A percentile compares a stretch with the other conserved stretches of the same genome.
Conservation (phyloP, 2,797 vertebrate species). For the Caiman crocodilus region DNA sequence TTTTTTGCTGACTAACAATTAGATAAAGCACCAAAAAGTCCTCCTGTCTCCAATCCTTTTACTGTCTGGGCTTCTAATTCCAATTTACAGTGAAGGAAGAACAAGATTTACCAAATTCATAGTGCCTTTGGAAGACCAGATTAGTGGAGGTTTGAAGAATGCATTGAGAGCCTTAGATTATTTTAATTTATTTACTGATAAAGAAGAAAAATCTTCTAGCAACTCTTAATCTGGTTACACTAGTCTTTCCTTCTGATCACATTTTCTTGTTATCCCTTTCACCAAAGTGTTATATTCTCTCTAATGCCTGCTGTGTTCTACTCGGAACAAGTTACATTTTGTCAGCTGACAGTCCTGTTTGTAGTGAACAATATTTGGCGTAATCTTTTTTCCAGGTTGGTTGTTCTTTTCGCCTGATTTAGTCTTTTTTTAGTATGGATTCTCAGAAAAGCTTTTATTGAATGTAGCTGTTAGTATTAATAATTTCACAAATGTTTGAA, state of each 20-base stretch:
- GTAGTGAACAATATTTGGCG: not conserved
- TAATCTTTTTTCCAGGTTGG: not conserved
- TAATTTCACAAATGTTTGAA: not conserved
- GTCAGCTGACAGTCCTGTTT: not conserved
- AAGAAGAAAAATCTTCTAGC: no score
- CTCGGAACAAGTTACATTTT: not conserved
- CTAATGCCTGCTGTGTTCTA: not conserved
- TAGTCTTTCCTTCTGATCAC: not conserved
- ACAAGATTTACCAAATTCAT: not conserved
- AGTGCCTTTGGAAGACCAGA: not conserved
- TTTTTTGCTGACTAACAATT: no score
- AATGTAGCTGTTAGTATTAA: not conserved
- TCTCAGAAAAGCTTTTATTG: constrained; percentile 11
- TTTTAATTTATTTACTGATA: not conserved
- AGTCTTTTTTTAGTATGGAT: not conserved
- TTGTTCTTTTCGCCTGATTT: not conserved
- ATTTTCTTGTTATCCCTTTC: not conserved
- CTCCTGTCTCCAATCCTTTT: not conserved
- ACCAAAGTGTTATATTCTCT: not conserved
- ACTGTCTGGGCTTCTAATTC: constrained; percentile 4
- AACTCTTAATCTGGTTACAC: no score
- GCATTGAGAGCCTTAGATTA: not conserved
- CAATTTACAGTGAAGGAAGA: not conserved
- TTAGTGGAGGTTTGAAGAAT: not conserved
- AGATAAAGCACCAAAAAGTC: no score